Base-by-base conservation (phyloP, 2,113 vertebrate genomes). In the Lepisosteus oculatus region DNA sequence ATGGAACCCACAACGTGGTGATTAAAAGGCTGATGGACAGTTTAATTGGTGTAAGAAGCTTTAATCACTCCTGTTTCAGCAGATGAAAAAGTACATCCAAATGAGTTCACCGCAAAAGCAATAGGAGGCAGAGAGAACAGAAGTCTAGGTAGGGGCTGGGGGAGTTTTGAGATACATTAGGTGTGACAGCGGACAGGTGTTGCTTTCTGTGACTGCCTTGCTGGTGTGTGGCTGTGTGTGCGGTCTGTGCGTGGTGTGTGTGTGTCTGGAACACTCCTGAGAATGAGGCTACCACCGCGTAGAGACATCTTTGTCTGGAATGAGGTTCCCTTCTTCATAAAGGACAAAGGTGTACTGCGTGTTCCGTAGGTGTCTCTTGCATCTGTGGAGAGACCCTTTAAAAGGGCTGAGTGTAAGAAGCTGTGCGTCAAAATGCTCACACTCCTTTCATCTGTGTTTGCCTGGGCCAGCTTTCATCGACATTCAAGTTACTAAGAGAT, bases 81-180 rank as follows among this genome's bases (percentile, higher is more conserved):
- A 86, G 83, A 83, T 78, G 77, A 70, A 77, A 78, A 77, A 62
- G 56, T 76, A 69, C 79, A 77, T 76, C 29, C 41, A 66, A 76
- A 62, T 69, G 72, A 57, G 78, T 77, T 81, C 72, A 84, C 80
- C 74, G 73, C 6, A 61, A 61, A 29, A 29, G 29, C 29, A 29
- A 29, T 29, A 2, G 29, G 29, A 29, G 29, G 29, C 2, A 29
- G 59, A 13, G 17, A 61, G 59, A 14, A 51, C 47, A 51, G 9
- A 29, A 76, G 76, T 61, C 65, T 73, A 73, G 57, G 66, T 5
- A 41, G 29, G 67, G 8, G 76, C 75, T 63, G 62, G 82, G 71
- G 54, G 65, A 66, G 55, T 9, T 55, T 12, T 29, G 55, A 55
- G 4, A 64, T 13, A 15, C 13, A 61, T 59, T 43, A 29, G 9